These are phyloP conservation scores for Leucophenga varia DNA, from an alignment of 1,140 invertebrate species.

Conservation along the genomic window DNA sequence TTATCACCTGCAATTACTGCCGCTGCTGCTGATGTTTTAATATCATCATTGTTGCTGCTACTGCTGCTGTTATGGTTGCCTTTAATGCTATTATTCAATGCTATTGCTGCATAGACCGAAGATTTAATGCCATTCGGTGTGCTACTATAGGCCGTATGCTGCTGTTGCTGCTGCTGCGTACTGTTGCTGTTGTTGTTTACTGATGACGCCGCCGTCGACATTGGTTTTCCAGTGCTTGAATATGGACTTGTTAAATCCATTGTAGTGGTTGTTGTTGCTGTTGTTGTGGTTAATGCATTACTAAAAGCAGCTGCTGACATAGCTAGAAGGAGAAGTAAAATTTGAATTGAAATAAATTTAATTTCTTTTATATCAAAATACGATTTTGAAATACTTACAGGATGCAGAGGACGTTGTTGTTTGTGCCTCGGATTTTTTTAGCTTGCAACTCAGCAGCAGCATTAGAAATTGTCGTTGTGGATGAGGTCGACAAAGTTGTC, in stretches of 20 bases:
- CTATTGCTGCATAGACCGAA: constrained; percentile 12
- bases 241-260: not conserved
- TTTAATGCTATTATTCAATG: too few species aligned
- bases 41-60: constrained; percentile 5
- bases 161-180: too few species aligned
- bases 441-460: not conserved
- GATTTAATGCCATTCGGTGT: constrained; percentile 20
- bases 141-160: constrained; percentile 7
- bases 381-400: too few species aligned
- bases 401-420: too few species aligned
- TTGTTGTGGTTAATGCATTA: too few species aligned
- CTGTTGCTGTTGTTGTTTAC: too few species aligned
- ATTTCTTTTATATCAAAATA: too few species aligned
- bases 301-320: too few species aligned
- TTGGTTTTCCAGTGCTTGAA: not conserved
- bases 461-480: not conserved
- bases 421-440: too few species aligned
- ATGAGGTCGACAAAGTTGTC: constrained; percentile 1
- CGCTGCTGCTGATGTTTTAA: constrained; percentile 1
- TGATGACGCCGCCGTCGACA: not conserved
- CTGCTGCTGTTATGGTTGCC: too few species aligned
- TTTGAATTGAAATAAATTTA: too few species aligned
- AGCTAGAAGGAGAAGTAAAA: too few species aligned
- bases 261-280: not conserved
- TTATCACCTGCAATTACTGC: not conserved